Evolutionary conservation across 2,797 vertebrate species (phyloP).

Genomic region (Coracias cyanogaster): DNA sequence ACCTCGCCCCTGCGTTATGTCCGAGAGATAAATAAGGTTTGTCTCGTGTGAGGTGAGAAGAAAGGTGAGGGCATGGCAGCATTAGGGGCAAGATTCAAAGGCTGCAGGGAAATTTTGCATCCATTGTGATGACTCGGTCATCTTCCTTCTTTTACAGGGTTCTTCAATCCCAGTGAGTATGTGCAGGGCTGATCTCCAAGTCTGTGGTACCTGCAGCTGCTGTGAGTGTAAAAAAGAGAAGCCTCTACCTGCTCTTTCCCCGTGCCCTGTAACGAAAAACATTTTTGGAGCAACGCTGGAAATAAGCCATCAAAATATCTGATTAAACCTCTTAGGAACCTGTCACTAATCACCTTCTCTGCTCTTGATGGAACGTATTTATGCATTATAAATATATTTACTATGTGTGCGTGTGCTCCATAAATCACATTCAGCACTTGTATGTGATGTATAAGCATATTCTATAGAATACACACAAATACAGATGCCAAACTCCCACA

Average conservation of each 20-base stretch:
- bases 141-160: background rate
- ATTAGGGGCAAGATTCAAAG: background rate
- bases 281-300: conserved; percentile 23
- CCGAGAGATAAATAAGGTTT: background rate
- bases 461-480: conserved; percentile 56
- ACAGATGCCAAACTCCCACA: conserved; percentile 65
- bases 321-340: conserved; percentile 62
- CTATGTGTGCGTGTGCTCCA: background rate
- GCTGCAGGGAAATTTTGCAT: background rate
- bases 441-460: conserved; percentile 55
- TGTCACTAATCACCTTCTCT: conserved; percentile 60
- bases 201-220: background rate
- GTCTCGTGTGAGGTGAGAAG: background rate
- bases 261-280: conserved; percentile 8
- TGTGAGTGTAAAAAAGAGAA: background rate
- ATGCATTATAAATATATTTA: conserved; percentile 65
- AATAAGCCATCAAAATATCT: conserved; percentile 49
- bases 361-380: conserved; percentile 44
- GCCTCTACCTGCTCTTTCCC: conserved; percentile 4
- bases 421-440: conserved; percentile 56
- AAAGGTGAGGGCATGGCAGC: background rate
- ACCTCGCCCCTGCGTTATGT: background rate
- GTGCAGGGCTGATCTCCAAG: background rate
- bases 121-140: background rate
- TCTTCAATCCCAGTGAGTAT: background rate